phyloP scores from a whole-genome alignment of 2,113 vertebrate genomes.

The Lonchura striata region DNA sequence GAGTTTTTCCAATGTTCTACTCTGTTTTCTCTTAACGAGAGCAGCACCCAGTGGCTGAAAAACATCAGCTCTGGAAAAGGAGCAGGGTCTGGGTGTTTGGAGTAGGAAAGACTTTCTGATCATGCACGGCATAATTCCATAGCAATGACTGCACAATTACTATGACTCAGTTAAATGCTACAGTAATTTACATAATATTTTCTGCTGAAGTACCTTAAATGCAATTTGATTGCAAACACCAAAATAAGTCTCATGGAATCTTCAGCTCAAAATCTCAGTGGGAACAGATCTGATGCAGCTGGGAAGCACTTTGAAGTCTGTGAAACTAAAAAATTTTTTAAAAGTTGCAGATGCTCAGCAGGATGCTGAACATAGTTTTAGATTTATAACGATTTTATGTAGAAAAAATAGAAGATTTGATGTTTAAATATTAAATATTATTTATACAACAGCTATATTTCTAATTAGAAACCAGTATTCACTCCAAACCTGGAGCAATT shows the following conservation, averaged over 20 bases:
- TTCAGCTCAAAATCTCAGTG: background rate
- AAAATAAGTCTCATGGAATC: background rate
- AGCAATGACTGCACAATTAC: background rate
- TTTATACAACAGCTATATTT: background rate
- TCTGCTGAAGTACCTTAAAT: background rate
- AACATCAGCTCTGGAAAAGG: background rate
- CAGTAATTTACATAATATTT: background rate
- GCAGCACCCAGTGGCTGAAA: conserved; percentile 55
- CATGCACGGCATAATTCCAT: background rate
- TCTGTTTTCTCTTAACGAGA: conserved; percentile 21
- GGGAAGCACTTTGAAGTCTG: background rate
- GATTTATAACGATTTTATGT: background rate
- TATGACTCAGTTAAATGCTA: background rate
- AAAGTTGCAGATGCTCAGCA: background rate
- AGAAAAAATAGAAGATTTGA: background rate
- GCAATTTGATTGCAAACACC: background rate
- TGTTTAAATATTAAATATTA: background rate
- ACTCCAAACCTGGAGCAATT: background rate
- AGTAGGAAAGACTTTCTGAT: background rate
- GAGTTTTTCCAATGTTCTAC: background rate
- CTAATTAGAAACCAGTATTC: background rate
- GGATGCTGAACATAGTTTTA: background rate
- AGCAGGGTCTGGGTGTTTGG: background rate
- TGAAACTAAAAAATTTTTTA: background rate
- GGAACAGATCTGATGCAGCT: background rate